Evolutionary conservation across 2,888 invertebrate genomes (phyloP).

Genomic region (Eupithecia insigniata): DNA sequence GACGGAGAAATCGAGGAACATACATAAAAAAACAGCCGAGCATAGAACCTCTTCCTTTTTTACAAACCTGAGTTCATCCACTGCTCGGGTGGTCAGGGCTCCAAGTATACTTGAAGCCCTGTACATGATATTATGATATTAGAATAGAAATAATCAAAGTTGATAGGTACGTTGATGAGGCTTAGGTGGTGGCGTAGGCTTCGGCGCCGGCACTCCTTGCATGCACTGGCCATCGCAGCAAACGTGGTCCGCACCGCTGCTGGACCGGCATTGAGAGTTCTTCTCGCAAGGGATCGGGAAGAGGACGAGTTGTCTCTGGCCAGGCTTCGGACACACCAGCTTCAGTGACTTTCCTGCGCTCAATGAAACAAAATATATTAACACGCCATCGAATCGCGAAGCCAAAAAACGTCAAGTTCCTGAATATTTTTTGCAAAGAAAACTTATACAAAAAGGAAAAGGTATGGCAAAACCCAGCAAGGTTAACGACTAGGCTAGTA

Average conservation of each 20-base stretch:
- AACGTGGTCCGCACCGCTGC: constrained; percentile 75
- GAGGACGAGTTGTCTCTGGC: constrained; percentile 65
- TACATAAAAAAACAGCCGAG: too few relatives aligned
- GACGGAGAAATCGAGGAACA: too few relatives aligned
- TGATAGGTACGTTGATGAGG: constrained; percentile 70
- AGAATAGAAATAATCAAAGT: neutral
- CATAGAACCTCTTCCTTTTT: too few relatives aligned
- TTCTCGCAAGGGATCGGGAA: constrained; percentile 79
- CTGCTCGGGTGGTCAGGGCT: neutral
- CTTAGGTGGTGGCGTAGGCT: constrained; percentile 69
- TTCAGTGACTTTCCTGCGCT: constrained; percentile 72
- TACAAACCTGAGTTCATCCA: neutral
- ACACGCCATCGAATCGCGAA: too few relatives aligned
- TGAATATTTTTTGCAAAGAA: too few relatives aligned
- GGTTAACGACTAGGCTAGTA: too few relatives aligned
- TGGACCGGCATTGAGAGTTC: constrained; percentile 74
- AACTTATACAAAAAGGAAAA: too few relatives aligned
- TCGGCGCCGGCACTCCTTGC: constrained; percentile 85
- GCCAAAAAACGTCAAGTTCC: too few relatives aligned
- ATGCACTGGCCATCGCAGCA: constrained; percentile 84
- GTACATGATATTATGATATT: too few relatives aligned
- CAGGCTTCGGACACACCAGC: constrained; percentile 74
- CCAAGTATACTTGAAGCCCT: too few relatives aligned
- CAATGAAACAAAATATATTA: neutral
- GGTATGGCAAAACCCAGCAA: too few relatives aligned